Base-by-base conservation (phyloP, 1,140 invertebrate genomes). In the Mactra quadrangularis region DNA sequence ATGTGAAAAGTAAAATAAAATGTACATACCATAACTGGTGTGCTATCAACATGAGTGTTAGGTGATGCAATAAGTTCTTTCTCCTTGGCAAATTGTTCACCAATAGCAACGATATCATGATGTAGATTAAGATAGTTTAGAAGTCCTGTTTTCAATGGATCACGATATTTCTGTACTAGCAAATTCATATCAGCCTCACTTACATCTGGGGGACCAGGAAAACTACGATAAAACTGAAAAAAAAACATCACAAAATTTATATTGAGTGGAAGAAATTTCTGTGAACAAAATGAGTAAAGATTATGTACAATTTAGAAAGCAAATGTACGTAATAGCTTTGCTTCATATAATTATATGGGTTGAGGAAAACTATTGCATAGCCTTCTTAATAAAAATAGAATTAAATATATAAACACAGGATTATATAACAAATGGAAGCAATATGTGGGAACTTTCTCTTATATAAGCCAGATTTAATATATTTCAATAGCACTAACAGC, bases 61-160 rank as follows among this genome's bases (percentile, higher is more conserved):
- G 83, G 72, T 11, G 50, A 38, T 4, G 45, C 38, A 22, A 64
- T 60, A n/a, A 86, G 70, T 17, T 85, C 76, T 55, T 78, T 87
- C 35, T 89, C 85, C 29, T 79, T 64, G 9, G 64, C 70, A 2
- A 88, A 55, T 59, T 87, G 85, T 45, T 89, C 79, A 6, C 76
- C 78, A 0, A 92, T 85, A 22, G 91, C 91, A 38, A 90, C 83
- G 22, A 93, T 83, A 83, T 93, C 92, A 86, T 93, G 88, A 64
- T 92, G 89, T 11, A 93, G 87, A 75, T 93, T 93, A 3, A 93
- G 83, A 74, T 93, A 93, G 64, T 92, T 92, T 11, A 93, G 68
- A n/a, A 92, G 81, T 19, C 90, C 91, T 22, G 89, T 87, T 22
- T 85, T 70, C 6, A 85, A 83, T 9, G 92, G 92, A 66, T 92